A percentile compares a stretch with the other conserved stretches of the same genome.
Evolutionary conservation across 2,113 vertebrate genomes (phyloP).

Genomic region (Candoia aspera): DNA sequence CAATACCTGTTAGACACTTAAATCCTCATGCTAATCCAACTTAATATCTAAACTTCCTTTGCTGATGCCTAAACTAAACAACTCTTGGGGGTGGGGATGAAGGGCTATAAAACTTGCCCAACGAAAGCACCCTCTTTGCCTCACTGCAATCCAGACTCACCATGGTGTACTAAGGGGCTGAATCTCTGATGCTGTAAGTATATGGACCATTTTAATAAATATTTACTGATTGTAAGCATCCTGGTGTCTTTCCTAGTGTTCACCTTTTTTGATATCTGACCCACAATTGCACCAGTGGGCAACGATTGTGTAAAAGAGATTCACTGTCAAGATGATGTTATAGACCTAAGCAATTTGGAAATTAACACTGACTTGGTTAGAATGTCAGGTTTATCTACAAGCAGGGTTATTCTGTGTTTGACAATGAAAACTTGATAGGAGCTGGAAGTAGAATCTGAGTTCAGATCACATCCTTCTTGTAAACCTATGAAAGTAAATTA

Average conservation of each 20-base stretch:
- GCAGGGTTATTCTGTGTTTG: neutral
- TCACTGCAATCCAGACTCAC: neutral
- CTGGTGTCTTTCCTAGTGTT: neutral
- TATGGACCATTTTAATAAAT: neutral
- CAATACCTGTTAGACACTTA: neutral
- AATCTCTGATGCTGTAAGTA: neutral
- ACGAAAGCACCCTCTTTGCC: neutral
- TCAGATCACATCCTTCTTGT: neutral
- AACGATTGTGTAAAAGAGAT: neutral
- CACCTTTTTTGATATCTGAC: neutral
- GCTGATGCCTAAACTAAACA: neutral
- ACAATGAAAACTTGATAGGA: neutral
- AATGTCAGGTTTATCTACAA: too few relatives aligned
- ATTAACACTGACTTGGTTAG: too few relatives aligned
- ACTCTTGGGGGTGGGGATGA: neutral
- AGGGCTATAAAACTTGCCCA: neutral
- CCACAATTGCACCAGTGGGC: neutral
- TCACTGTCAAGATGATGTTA: neutral
- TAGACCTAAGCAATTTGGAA: too few relatives aligned
- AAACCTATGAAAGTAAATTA: neutral
- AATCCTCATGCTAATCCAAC: too few relatives aligned
- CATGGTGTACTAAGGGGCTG: neutral
- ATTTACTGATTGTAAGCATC: neutral
- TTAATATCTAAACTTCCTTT: neutral
- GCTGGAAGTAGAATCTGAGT: neutral